Evolutionary conservation across 2,113 vertebrate species (phyloP), one percentile per base, ranked within the genome.

Genomic region (Crocuta crocuta): DNA sequence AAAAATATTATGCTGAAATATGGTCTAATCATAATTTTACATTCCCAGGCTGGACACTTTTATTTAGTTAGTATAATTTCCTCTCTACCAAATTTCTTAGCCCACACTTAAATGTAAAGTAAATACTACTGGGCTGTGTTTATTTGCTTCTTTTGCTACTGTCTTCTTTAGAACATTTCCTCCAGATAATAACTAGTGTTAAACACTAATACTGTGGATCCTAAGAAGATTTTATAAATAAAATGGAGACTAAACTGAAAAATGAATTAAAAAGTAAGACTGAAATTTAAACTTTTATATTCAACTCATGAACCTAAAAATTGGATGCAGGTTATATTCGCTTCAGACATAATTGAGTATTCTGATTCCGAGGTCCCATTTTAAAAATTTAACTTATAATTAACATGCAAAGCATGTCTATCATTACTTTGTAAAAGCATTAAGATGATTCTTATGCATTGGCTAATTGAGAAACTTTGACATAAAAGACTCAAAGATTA

Each of bases 1-100:
- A 76, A 92, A 88, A 92, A n/a, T 39, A 61, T 85, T 70, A 84
- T 13, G 4, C 24, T 91, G 61, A 91, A 85, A 94, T 65, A 35
- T 3, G 71, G 1, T 16, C 11, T 88, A 73, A 76, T 28, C 4
- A 45, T 89, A 93, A 84, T 39, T 89, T 91, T 73, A 61, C 7
- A 81, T 63, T 89, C 58, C 11, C 55, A 66, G 43, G 45, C 7
- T 68, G 23, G 6, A 73, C 13, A 68, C 23, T 89, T 88, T 70
- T 63, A 82, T 92, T 82, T 85, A 28, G 1, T 76, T 58, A 74
- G 17, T 68, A 65, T 81, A 89, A 80, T 97, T 80, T 73, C 17
- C 28, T 82, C 17, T 91, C 2, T 74, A 21, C 4, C 76, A 53
- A 43, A 31, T 65, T 61, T 70, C 33, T 91, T 43, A 70, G 26